Evolutionary conservation across 2,797 vertebrate genomes (phyloP).

Genomic region (Protosalanx chinensis): DNA sequence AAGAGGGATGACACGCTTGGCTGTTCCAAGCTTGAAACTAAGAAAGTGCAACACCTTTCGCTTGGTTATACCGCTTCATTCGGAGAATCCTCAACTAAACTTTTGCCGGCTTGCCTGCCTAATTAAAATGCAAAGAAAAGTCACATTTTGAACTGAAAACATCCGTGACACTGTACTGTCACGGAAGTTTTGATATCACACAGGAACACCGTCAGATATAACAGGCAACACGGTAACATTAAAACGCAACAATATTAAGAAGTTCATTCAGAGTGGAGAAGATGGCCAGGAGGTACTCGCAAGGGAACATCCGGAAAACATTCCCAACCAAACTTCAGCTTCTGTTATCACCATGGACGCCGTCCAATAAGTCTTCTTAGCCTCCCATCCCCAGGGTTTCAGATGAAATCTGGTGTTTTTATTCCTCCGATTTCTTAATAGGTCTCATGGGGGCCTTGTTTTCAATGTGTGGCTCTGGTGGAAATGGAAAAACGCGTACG

Average conservation of each 20-base stretch:
- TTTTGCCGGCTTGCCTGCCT: no score
- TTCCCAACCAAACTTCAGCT: constrained; percentile 34
- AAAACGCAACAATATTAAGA: no score
- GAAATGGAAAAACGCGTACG: constrained; percentile 63
- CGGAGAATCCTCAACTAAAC: no score
- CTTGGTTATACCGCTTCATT: no score
- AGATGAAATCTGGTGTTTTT: constrained; percentile 80
- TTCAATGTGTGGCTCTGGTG: constrained; percentile 66
- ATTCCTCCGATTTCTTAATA: constrained; percentile 76
- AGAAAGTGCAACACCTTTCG: no score
- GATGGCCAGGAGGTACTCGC: constrained; percentile 27
- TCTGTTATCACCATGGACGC: constrained; percentile 53
- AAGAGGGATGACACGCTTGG: not conserved
- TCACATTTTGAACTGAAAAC: no score
- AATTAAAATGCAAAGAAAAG: no score
- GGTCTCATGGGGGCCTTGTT: constrained; percentile 69
- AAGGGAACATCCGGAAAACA: constrained; percentile 31
- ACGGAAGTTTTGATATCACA: not conserved
- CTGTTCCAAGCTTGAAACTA: not conserved
- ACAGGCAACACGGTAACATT: no score
- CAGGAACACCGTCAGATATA: not conserved
- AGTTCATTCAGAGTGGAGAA: not conserved
- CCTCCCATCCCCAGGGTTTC: constrained; percentile 62
- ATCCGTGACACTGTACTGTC: no score
- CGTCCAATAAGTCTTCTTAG: constrained; percentile 72